Conservation (phyloP, 2,113 vertebrate species). For the Microcebus jonahi region DNA sequence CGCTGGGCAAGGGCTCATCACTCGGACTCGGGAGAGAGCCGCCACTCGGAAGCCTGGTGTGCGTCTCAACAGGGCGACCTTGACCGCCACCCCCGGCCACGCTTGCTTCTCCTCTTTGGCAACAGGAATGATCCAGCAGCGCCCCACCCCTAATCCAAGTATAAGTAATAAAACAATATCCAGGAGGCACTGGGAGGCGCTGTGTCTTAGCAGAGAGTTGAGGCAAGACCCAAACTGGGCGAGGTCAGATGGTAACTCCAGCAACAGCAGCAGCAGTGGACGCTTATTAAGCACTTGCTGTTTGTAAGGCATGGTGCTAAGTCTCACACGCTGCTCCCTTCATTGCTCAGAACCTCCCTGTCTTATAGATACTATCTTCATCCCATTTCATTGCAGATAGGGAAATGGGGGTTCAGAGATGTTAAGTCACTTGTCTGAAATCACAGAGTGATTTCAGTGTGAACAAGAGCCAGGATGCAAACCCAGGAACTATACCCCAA, state of each 20-base stretch:
- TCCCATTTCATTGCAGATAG: neutral
- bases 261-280: neutral
- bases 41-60: fast-evolving
- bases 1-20: fast-evolving
- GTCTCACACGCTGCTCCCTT: neutral
- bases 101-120: neutral
- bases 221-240: neutral
- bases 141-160: fast-evolving
- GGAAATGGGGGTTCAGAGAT: neutral
- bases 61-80: too few species aligned
- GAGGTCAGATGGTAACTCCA: neutral
- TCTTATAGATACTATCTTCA: too few species aligned
- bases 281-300: neutral
- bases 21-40: fast-evolving
- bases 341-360: neutral
- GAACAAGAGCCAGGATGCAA: neutral
- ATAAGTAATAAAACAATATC: neutral
- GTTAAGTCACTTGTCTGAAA: neutral
- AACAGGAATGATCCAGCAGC: neutral
- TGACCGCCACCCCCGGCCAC: neutral
- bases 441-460: neutral
- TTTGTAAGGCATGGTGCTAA: neutral
- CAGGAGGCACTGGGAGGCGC: fast-evolving
- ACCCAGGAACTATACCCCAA: neutral
- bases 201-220: neutral